Base-by-base conservation (phyloP, 1,140 invertebrate genomes). In the Tetramorium alpestre region DNA sequence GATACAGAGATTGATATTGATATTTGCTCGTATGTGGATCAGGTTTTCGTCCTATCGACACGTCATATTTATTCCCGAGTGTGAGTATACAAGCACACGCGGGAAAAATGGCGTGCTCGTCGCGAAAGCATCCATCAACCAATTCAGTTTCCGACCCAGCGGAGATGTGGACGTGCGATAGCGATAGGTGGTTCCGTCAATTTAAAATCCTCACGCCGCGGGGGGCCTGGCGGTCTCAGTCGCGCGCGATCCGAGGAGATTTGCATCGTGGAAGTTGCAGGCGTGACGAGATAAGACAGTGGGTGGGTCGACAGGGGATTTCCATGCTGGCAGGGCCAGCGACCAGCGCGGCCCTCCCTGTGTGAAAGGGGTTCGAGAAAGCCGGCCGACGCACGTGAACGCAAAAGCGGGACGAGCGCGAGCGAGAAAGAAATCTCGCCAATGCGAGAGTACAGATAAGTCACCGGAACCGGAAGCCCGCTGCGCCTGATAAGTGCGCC, bases 191-290 rank as follows among this genome's bases (percentile, higher is more conserved):
- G 90, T 91, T 88, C 90, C 88, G 90, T 93, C 92, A 86, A 92
- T 89, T 90, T 90, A 85, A 90, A 89, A 88, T 87, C 88, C 85
- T 87, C 87, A 41, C 73, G 58, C 65, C 70, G 62, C 8, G 58
- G 54, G 65, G 44, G 56, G 28, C n/a, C 18, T 67, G 62, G 44
- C 86, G 51, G 67, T 38, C 80, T 75, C 28, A 58, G 88, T 87
- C 72, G 44, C 69, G 88, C 91, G 92, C 65, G 65, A 91, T 91
- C 88, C 86, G 87, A 70, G 87, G 88, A 93, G 92, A 93, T 94
- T 94, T 93, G 92, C 92, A 94, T 94, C 91, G 90, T 85, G 88
- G 85, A 88, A 89, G 92, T 87, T 91, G 92, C 92, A 91, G 92
- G 89, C 92, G 90, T 92, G 90, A 89, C 89, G 87, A 92, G 92